A percentile compares a stretch with the other conserved stretches of the same genome.
Evolutionary conservation across 1,140 invertebrate species (phyloP).

Genomic region (Plectrocnemia conspersa): DNA sequence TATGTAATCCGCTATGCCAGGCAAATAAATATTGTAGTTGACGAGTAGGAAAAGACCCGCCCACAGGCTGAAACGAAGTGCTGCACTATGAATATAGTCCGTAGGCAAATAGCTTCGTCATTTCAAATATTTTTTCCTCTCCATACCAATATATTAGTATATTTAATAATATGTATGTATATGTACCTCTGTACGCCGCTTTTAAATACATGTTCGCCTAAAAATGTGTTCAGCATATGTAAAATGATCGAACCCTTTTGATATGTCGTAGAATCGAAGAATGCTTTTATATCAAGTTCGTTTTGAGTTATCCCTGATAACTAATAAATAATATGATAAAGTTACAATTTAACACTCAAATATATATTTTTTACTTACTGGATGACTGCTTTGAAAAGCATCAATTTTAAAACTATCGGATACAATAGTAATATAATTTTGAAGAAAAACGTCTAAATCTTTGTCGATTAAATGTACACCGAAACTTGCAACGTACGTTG

Average conservation of each 20-base stretch:
- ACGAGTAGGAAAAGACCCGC: no score
- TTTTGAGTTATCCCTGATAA: constrained; percentile 57
- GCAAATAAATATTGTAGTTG: no score
- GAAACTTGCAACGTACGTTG: constrained; percentile 64
- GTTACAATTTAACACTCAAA: no score
- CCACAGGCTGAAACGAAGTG: no score
- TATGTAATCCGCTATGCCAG: no score
- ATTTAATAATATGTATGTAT: background rate
- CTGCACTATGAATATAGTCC: no score
- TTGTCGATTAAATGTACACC: constrained; percentile 58
- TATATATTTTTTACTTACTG: no score
- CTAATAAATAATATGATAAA: no score
- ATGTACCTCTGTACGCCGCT: constrained; percentile 57
- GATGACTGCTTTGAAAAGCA: constrained; percentile 56
- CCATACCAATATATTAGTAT: no score
- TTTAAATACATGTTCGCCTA: constrained; percentile 69
- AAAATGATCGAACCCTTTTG: constrained; percentile 76
- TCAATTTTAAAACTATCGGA: constrained; percentile 54
- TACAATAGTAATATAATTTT: constrained; percentile 58
- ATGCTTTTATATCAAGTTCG: constrained; percentile 77
- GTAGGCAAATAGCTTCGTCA: no score
- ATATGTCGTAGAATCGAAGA: constrained; percentile 90
- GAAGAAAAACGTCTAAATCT: constrained; percentile 58
- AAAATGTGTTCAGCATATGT: constrained; percentile 83
- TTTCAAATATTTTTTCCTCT: no score